Base-by-base conservation (phyloP, 1,140 invertebrate species). In the Lethrus apterus region DNA sequence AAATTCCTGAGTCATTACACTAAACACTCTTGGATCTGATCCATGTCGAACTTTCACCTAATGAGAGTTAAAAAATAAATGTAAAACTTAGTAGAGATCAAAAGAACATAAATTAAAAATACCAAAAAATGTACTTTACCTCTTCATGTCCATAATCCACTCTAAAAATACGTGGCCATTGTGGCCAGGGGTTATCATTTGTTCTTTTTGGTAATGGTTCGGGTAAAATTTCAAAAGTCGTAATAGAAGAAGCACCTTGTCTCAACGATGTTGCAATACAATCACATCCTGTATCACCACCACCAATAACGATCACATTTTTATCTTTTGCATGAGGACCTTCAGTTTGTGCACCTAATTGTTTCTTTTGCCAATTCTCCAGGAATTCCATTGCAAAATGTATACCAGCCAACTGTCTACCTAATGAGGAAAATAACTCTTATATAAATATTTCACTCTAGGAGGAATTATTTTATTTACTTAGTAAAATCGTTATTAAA, bases 121-220 rank as follows among this genome's bases (percentile, higher is more conserved):
- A 21, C 4, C 2, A 21, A 23, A n/a, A n/a, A n/a, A n/a, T n/a
- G n/a, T n/a, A n/a, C 2, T 60, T 51, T 4, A 95, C 92, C 72
- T 99, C 96, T 63, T 98, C 95, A 61, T 99, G 96, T 0, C 96
- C 96, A 65, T 99, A 99, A 68, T 99, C 96, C 2, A 98, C 84
- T 56, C 93, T 86, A 73, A 98, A 97, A 4, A 98, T 84, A 62
- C 89, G 78, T 0, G 96, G 95, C 81, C 88, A 98, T 59, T 97
- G 93, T 18, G 96, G 96, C 96, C 96, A 99, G 4, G 96, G 96
- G 70, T 98, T 98, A 64, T 93, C 89, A 9, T 73, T 70, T 7
- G 81, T 81, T 19, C 96, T 75, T 17, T 72, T 74, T 9, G 74
- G 70, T 29, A 92, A 86, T 15, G 96, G 96, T 60, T 91, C 80